These are phyloP conservation scores for Paraplagusia blochii DNA, from an alignment of 2,113 vertebrate genomes.

Conservation along the genomic window DNA sequence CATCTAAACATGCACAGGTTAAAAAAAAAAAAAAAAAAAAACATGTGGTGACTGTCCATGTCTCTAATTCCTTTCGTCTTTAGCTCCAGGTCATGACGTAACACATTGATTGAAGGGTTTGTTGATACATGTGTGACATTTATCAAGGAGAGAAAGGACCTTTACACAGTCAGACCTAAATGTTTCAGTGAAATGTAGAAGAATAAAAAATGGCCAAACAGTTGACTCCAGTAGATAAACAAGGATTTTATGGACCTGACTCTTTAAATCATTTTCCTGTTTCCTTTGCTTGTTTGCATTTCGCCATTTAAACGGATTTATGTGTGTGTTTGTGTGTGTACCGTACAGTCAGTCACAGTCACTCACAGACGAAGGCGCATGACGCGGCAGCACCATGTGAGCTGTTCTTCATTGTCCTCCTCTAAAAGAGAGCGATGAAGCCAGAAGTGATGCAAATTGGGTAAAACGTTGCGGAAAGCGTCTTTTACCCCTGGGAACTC, in stretches of 20 bases:
- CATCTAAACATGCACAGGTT: constrained; percentile 9
- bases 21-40: constrained; percentile 28
- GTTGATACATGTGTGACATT: constrained; percentile 13
- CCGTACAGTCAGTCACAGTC: background rate
- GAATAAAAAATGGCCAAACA: constrained; percentile 17
- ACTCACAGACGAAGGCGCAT: background rate
- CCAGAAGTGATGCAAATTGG: constrained; percentile 74
- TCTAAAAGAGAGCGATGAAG: constrained; percentile 52
- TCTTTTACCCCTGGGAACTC: constrained; percentile 64
- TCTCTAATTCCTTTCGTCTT: constrained; percentile 11
- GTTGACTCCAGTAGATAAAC: background rate
- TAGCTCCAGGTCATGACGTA: constrained; percentile 18
- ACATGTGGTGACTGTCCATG: constrained; percentile 19
- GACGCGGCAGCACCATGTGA: constrained; percentile 6
- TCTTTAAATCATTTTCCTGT: too few relatives aligned
- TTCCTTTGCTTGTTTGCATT: too few relatives aligned
- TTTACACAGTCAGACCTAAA: constrained; percentile 38
- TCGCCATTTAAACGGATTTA: too few relatives aligned
- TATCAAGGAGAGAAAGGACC: constrained; percentile 6
- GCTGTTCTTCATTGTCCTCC: constrained; percentile 46
- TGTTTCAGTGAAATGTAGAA: constrained; percentile 20
- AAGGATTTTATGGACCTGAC: too few relatives aligned
- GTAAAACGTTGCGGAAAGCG: constrained; percentile 75
- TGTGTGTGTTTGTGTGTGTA: too few relatives aligned
- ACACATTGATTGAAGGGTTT: constrained; percentile 12